Conservation (phyloP, 2,888 invertebrate genomes). For the Acronicta aceris region DNA sequence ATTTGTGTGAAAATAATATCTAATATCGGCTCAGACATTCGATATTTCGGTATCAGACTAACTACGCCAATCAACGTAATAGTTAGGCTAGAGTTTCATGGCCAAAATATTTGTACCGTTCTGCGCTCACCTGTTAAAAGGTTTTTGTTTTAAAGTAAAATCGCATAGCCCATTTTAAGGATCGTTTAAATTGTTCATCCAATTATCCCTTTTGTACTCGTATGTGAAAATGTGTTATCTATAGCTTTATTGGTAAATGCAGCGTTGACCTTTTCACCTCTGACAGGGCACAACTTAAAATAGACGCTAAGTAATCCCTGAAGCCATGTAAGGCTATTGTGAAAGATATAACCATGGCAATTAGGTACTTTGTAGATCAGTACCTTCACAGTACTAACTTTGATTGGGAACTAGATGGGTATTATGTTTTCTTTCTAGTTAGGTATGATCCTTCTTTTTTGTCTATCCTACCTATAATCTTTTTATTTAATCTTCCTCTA, state of each 20-base stretch:
- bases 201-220: not conserved
- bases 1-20: too few relatives aligned
- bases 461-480: too few relatives aligned
- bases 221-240: slow-evolving; percentile 12
- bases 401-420: too few relatives aligned
- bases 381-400: not conserved
- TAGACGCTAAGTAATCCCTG: slow-evolving; percentile 29
- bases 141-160: slow-evolving; percentile 1
- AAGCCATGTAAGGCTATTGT: slow-evolving; percentile 16
- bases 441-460: too few relatives aligned
- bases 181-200: not conserved
- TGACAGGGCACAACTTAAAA: slow-evolving; percentile 10
- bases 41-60: too few relatives aligned
- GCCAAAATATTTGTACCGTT: too few relatives aligned
- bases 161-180: slow-evolving; percentile 5
- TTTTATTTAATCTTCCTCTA: too few relatives aligned
- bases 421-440: too few relatives aligned
- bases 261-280: slow-evolving; percentile 22
- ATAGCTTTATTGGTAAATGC: not conserved
- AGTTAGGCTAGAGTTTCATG: too few relatives aligned
- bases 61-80: too few relatives aligned
- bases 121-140: not conserved
- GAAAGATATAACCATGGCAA: slow-evolving; percentile 19
- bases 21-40: too few relatives aligned
- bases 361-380: slow-evolving; percentile 11